Evolutionary conservation across 2,797 vertebrate genomes (phyloP).

Genomic region (Gallirallus australis): DNA sequence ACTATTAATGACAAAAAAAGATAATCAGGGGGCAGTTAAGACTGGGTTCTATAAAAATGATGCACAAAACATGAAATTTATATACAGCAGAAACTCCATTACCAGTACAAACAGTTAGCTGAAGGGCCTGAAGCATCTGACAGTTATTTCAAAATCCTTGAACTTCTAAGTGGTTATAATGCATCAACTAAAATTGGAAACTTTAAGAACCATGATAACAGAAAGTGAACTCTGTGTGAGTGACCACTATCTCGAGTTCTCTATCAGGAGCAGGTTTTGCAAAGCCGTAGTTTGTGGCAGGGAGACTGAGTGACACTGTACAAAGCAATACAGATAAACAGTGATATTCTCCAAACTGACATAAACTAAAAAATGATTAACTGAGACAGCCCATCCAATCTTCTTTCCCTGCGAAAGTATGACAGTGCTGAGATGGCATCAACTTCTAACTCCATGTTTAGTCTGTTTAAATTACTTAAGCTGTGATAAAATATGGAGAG

Average conservation of each 20-base stretch:
- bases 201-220: background rate
- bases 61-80: background rate
- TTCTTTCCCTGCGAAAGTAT: conserved; percentile 60
- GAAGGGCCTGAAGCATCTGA: background rate
- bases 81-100: background rate
- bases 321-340: background rate
- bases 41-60: background rate
- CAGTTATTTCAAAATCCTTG: background rate
- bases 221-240: background rate
- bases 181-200: background rate
- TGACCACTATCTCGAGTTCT: background rate
- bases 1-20: background rate
- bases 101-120: background rate
- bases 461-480: conserved; percentile 57
- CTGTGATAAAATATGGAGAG: conserved; percentile 14
- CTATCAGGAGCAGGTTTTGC: background rate
- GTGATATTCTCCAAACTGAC: background rate
- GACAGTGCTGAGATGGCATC: conserved; percentile 56
- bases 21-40: background rate
- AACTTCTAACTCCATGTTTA: conserved; percentile 47
- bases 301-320: background rate
- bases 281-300: background rate
- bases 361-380: conserved; percentile 50
- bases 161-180: background rate
- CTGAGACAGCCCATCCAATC: conserved; percentile 56